Percentiles rank a stretch among this genome's conserved stretches.
Evolutionary conservation across 2,888 invertebrate genomes (phyloP).

Genomic region (Drosophila nr. perissopoda): DNA sequence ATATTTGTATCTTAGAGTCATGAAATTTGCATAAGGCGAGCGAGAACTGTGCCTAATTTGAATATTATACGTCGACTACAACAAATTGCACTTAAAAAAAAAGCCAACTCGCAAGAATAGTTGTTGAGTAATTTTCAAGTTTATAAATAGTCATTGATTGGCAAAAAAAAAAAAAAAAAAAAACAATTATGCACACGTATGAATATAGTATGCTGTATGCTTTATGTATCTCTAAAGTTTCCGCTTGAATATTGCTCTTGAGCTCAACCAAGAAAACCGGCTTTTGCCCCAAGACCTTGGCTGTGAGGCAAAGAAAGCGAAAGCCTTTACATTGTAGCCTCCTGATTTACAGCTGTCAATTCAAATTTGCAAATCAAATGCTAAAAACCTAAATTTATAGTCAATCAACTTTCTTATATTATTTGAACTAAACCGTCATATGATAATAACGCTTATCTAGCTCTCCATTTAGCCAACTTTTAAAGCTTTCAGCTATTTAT

Average conservation of each 20-base stretch:
- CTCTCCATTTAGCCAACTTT: constrained; percentile 18
- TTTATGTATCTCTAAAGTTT: constrained; percentile 19
- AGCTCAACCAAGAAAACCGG: constrained; percentile 25
- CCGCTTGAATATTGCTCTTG: constrained; percentile 6
- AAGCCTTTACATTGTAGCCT: constrained; percentile 28
- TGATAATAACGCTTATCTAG: constrained; percentile 9
- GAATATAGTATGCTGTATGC: neutral
- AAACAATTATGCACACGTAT: constrained; percentile 4
- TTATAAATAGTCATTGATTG: constrained; percentile 34
- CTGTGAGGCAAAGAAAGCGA: constrained; percentile 41
- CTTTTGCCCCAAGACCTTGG: constrained; percentile 29
- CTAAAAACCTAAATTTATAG: constrained; percentile 7
- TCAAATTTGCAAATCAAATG: constrained; percentile 16
- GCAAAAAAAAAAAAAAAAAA: neutral
- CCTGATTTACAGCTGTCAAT: constrained; percentile 10
- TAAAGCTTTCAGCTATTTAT: constrained; percentile 19
- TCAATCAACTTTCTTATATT: constrained; percentile 58
- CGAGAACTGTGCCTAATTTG: constrained; percentile 44
- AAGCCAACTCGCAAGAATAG: neutral
- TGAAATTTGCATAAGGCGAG: constrained; percentile 64
- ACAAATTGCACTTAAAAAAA: constrained; percentile 39
- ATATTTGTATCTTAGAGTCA: neutral
- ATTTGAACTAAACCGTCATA: constrained; percentile 14
- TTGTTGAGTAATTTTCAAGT: constrained; percentile 6
- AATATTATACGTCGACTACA: constrained; percentile 17